Evolutionary conservation across 1,140 invertebrate species (phyloP).

Genomic region (Drosophila tani): DNA sequence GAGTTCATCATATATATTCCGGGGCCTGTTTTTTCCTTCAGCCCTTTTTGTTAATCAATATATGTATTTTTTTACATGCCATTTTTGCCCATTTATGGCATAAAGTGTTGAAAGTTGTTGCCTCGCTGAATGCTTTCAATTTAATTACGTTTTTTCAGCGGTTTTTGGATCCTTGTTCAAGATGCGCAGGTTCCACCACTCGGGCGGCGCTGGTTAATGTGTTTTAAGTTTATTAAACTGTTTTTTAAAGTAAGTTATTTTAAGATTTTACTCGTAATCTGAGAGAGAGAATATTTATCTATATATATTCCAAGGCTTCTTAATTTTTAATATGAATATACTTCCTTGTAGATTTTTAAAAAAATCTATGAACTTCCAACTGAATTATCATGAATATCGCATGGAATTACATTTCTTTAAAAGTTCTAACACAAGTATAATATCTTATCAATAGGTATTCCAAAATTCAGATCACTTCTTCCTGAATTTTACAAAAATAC

Average conservation of each 20-base stretch:
- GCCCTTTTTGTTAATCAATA: conserved; percentile 36
- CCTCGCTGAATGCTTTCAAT: conserved; percentile 67
- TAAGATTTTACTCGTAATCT: too few relatives aligned
- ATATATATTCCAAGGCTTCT: too few relatives aligned
- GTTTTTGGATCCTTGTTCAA: conserved; percentile 14
- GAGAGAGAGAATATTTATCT: too few relatives aligned
- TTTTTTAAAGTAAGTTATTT: not conserved
- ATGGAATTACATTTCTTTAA: too few relatives aligned
- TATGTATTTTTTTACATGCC: conserved; percentile 12
- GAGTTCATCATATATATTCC: conserved; percentile 19
- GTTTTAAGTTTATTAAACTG: not conserved
- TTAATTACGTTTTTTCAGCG: conserved; percentile 70
- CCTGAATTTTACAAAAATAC: not conserved
- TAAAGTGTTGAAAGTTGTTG: conserved; percentile 37
- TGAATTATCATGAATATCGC: too few relatives aligned
- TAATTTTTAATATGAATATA: too few relatives aligned
- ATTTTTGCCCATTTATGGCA: conserved; percentile 19
- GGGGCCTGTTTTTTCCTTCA: conserved; percentile 11
- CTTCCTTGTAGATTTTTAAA: too few relatives aligned
- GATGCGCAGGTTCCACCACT: conserved; percentile 4
- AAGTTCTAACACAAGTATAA: too few relatives aligned
- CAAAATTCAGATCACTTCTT: too few relatives aligned
- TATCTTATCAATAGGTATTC: too few relatives aligned
- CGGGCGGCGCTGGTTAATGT: not conserved
- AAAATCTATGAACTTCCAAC: too few relatives aligned